phyloP scores from a whole-genome alignment of 2,113 vertebrate genomes.

The Prietella phreatophila region DNA sequence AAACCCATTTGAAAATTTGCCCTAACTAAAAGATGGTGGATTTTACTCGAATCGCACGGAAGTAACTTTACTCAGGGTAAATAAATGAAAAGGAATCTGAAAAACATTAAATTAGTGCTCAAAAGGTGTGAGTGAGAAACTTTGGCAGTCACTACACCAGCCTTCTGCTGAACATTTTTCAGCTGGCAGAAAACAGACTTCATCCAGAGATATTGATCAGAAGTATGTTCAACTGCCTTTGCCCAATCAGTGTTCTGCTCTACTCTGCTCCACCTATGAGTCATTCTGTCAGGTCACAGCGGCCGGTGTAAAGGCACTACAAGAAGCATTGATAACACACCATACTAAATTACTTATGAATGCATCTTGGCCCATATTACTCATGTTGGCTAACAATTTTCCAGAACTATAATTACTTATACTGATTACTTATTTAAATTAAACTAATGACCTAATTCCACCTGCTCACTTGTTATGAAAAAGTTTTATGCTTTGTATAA shows the following conservation, averaged over 20 bases:
- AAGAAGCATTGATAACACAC: background rate
- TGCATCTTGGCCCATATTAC: background rate
- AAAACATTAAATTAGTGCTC: background rate
- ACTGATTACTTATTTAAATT: background rate
- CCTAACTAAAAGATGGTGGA: background rate
- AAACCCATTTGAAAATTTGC: background rate
- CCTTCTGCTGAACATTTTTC: background rate
- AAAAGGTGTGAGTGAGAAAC: background rate
- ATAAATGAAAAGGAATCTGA: background rate
- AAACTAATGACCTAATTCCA: background rate
- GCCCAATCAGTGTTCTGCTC: background rate
- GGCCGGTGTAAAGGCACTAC: too few relatives aligned
- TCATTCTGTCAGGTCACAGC: background rate
- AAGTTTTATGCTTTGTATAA: background rate
- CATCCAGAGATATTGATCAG: background rate
- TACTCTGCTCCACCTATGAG: background rate
- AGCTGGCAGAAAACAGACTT: background rate
- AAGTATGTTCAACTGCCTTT: background rate
- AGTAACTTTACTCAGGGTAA: background rate
- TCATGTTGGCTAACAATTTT: background rate
- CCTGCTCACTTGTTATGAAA: too few relatives aligned
- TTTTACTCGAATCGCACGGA: background rate
- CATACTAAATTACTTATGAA: background rate
- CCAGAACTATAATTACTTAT: background rate
- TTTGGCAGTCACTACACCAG: background rate